phyloP scores from a whole-genome alignment of 2,888 invertebrate species.

The Philereme vetulata region DNA sequence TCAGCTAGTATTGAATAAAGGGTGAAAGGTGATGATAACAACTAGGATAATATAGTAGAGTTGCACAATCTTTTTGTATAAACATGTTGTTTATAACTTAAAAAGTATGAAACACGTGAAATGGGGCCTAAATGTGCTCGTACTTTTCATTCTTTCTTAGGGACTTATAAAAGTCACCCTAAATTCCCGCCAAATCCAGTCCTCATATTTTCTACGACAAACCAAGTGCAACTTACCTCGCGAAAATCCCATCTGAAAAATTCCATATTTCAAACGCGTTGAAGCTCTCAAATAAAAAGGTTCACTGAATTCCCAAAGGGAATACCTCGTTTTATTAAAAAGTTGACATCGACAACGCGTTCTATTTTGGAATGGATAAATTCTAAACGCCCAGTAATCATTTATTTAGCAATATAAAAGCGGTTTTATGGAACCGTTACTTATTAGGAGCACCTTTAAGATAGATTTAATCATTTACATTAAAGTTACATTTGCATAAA shows the following conservation, averaged over 20 bases:
- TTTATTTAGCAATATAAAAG: constrained; percentile 6
- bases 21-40: no score
- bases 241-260: constrained; percentile 28
- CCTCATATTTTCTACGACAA: constrained; percentile 25
- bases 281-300: constrained; percentile 29
- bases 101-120: no score
- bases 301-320: constrained; percentile 26
- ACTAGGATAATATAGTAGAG: no score
- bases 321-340: constrained; percentile 26
- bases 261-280: constrained; percentile 32
- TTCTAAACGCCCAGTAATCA: constrained; percentile 7
- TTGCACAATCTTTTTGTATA: no score
- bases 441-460: no score
- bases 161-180: constrained; percentile 17
- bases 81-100: no score
- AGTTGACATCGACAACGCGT: constrained; percentile 27
- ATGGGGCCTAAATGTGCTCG: not conserved
- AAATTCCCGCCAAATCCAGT: constrained; percentile 19
- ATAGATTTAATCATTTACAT: no score
- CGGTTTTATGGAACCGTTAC: not conserved
- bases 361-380: constrained; percentile 18
- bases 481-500: no score
- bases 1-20: no score
- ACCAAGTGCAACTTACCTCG: constrained; percentile 23
- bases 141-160: constrained; percentile 12